phyloP scores from a whole-genome alignment of 2,888 invertebrate species.

The Crocallis elinguaria region DNA sequence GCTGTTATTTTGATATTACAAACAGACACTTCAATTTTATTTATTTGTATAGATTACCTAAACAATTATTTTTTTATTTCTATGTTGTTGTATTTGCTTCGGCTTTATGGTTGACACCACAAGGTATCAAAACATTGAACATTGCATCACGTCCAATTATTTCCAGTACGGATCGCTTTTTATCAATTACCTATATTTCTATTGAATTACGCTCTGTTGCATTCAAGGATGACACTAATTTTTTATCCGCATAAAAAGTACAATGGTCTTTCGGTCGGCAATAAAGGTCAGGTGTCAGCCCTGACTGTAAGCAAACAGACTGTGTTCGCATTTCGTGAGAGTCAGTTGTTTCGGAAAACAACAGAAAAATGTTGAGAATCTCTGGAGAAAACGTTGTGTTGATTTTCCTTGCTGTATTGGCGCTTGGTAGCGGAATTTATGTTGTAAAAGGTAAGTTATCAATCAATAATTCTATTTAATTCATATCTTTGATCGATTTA shows the following conservation, averaged over 20 bases:
- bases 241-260: conserved; percentile 58
- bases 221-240: conserved; percentile 74
- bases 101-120: background rate
- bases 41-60: too few relatives aligned
- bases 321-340: conserved; percentile 28
- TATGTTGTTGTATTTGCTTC: too few relatives aligned
- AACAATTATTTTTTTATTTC: too few relatives aligned
- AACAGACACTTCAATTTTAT: too few relatives aligned
- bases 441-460: conserved; percentile 68
- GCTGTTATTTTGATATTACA: too few relatives aligned
- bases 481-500: too few relatives aligned
- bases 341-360: conserved; percentile 38
- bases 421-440: conserved; percentile 54
- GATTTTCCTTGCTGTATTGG: conserved; percentile 46
- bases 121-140: conserved; percentile 14
- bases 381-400: conserved; percentile 41
- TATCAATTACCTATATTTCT: conserved; percentile 24
- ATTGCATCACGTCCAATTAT: conserved; percentile 32
- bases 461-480: too few relatives aligned
- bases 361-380: conserved; percentile 36
- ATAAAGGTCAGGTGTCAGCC: conserved; percentile 58
- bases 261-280: conserved; percentile 49
- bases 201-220: conserved; percentile 54
- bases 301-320: conserved; percentile 46
- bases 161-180: conserved; percentile 15